Percentiles rank a stretch among this genome's conserved stretches.
These are phyloP conservation scores for Ypsolopha scabrella DNA, from an alignment of 2,888 invertebrate species.

Conservation along the genomic window DNA sequence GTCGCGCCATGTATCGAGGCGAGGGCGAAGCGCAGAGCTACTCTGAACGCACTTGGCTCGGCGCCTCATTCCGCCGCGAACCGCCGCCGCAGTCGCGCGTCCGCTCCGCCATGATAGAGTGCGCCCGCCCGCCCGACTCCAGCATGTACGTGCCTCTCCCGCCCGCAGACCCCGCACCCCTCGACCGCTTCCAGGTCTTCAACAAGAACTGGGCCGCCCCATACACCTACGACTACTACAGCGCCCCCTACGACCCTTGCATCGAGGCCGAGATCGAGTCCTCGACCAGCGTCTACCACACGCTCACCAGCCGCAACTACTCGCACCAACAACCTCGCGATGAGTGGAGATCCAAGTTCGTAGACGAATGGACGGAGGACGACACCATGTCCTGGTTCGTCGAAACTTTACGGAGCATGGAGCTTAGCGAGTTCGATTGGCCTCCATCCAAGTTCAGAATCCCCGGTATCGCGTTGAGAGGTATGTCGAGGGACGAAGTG, in stretches of 20 bases:
- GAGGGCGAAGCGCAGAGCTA: slow-evolving; percentile 9
- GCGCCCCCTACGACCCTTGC: slow-evolving; percentile 45
- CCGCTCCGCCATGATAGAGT: slow-evolving; percentile 43
- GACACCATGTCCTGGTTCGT: slow-evolving; percentile 70
- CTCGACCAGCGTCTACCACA: slow-evolving; percentile 50
- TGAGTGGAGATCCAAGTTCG: slow-evolving; percentile 66
- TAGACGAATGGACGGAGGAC: slow-evolving; percentile 65
- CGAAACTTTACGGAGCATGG: slow-evolving; percentile 41
- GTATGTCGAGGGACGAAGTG: slow-evolving; percentile 47
- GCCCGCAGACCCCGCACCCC: slow-evolving; percentile 50
- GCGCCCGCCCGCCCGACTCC: slow-evolving; percentile 54
- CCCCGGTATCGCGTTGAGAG: slow-evolving; percentile 40
- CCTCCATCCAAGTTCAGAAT: slow-evolving; percentile 55
- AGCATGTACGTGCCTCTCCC: slow-evolving; percentile 49
- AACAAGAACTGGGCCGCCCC: slow-evolving; percentile 43
- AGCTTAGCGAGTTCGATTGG: slow-evolving; percentile 48
- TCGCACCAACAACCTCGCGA: slow-evolving; percentile 24
- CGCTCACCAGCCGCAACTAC: slow-evolving; percentile 45
- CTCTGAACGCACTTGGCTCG: slow-evolving; percentile 10
- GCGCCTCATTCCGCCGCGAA: slow-evolving; percentile 22
- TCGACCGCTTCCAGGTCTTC: slow-evolving; percentile 56
- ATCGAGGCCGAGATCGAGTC: slow-evolving; percentile 46
- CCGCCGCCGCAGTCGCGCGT: slow-evolving; percentile 31
- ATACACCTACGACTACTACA: slow-evolving; percentile 50
- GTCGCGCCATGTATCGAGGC: slow-evolving; percentile 21